Conservation (phyloP, 2,113 vertebrate genomes). For the Apteryx mantelli region DNA sequence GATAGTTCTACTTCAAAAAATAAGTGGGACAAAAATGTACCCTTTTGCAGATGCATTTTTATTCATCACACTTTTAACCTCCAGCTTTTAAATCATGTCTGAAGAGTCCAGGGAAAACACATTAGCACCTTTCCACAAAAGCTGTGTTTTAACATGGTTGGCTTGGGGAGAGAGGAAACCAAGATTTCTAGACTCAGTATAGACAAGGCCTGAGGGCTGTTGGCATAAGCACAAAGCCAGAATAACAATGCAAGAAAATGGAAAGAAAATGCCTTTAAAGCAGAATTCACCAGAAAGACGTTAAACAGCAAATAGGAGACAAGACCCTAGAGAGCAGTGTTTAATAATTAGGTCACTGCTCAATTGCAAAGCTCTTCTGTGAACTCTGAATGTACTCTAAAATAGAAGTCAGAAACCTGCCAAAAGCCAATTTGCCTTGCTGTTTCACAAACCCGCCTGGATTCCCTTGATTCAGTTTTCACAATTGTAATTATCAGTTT, state of each 20-base stretch:
- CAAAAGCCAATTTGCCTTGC: background rate
- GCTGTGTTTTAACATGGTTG: background rate
- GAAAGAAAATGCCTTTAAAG: slow-evolving; percentile 19
- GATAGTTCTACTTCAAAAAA: background rate
- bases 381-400: background rate
- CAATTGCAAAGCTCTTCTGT: background rate
- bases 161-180: background rate
- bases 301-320: background rate
- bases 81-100: background rate
- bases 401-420: background rate
- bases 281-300: background rate
- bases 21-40: background rate
- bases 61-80: slow-evolving; percentile 27
- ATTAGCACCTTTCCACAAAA: background rate
- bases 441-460: background rate
- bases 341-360: slow-evolving; percentile 13
- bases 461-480: background rate
- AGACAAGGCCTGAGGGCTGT: background rate
- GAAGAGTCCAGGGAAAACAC: background rate
- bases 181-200: background rate
- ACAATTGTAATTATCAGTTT: background rate
- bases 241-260: background rate
- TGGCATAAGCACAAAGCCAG: background rate
- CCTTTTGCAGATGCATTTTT: slow-evolving; percentile 11
- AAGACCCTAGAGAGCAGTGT: background rate